Percentiles rank a stretch among this genome's conserved stretches.
Evolutionary conservation across 37 sponge, comb jelly and placozoan species (phyloP).

Genomic region (Lycopodina hypogea): DNA sequence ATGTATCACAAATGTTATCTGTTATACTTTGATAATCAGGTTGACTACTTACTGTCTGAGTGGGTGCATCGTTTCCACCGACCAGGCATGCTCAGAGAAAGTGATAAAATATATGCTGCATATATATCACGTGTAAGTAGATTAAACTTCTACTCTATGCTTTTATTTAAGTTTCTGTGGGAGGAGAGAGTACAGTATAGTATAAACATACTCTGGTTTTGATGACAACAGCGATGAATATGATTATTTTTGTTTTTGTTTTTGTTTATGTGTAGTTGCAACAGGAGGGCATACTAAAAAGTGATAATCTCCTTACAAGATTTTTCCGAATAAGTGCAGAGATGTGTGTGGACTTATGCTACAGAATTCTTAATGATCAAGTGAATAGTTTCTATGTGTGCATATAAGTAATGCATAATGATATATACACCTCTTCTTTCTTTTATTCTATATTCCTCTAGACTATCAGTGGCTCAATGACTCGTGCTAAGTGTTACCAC

Average conservation of each 20-base stretch:
- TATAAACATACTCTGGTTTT: neutral
- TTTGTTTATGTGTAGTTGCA: conserved; percentile 59
- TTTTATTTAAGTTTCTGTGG: too few species aligned
- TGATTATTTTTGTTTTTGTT: too few species aligned
- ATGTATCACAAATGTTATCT: neutral
- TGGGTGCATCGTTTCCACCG: conserved; percentile 94
- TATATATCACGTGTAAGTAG: conserved; percentile 77
- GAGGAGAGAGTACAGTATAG: neutral
- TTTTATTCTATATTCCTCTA: neutral
- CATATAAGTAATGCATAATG: neutral
- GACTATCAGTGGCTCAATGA: conserved; percentile 68
- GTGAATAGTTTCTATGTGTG: conserved; percentile 13
- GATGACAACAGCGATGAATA: neutral
- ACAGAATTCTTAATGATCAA: conserved; percentile 78
- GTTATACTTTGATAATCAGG: conserved; percentile 29
- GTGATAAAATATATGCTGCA: conserved; percentile 85
- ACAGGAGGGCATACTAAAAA: conserved; percentile 92
- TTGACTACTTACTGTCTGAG: conserved; percentile 92
- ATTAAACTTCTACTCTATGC: too few species aligned
- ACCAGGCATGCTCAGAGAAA: conserved; percentile 80
- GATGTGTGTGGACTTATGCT: conserved; percentile 98
- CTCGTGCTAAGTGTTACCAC: conserved; percentile 96
- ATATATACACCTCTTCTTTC: neutral
- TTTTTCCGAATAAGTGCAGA: conserved; percentile 95
- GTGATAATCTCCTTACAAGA: conserved; percentile 88